Evolutionary conservation across 1,140 invertebrate genomes (phyloP).

Genomic region (Drosophila cardini): DNA sequence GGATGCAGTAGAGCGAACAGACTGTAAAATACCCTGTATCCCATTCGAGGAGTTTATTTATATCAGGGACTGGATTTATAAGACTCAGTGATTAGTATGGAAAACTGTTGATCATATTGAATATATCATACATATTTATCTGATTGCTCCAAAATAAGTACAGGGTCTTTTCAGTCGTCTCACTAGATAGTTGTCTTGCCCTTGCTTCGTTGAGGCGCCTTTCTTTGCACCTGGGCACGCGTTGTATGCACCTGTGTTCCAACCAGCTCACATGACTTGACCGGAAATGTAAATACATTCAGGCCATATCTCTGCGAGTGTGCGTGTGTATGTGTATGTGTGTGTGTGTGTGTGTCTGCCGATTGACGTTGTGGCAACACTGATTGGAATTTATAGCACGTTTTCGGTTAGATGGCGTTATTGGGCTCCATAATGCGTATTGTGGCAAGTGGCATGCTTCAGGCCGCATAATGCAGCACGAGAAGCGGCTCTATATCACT

Average conservation of each 20-base stretch:
- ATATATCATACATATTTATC: too few relatives aligned
- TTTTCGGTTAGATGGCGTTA: slow-evolving; percentile 47
- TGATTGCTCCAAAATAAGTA: too few relatives aligned
- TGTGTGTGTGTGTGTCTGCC: slow-evolving; percentile 31
- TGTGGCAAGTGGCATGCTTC: slow-evolving; percentile 15
- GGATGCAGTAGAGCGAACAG: too few relatives aligned
- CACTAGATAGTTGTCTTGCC: too few relatives aligned
- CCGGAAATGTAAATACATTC: slow-evolving; percentile 52
- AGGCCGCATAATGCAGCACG: slow-evolving; percentile 38
- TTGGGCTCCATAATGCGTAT: slow-evolving; percentile 30
- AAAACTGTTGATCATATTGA: too few relatives aligned
- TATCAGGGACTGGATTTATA: too few relatives aligned
- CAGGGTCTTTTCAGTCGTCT: too few relatives aligned
- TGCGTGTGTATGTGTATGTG: slow-evolving; percentile 13
- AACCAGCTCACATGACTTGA: slow-evolving; percentile 39
- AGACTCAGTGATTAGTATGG: too few relatives aligned
- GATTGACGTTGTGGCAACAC: slow-evolving; percentile 49
- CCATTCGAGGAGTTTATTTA: too few relatives aligned
- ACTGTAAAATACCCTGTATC: too few relatives aligned
- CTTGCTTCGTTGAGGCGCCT: too few relatives aligned
- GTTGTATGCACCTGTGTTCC: slow-evolving; percentile 20
- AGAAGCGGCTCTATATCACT: slow-evolving; percentile 54
- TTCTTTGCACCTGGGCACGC: background rate
- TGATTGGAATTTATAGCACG: slow-evolving; percentile 78
- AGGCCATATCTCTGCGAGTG: slow-evolving; percentile 15